Percentiles rank a stretch among this genome's conserved stretches.
Evolutionary conservation across 2,888 invertebrate genomes (phyloP).

Genomic region (Cephus pulcher): DNA sequence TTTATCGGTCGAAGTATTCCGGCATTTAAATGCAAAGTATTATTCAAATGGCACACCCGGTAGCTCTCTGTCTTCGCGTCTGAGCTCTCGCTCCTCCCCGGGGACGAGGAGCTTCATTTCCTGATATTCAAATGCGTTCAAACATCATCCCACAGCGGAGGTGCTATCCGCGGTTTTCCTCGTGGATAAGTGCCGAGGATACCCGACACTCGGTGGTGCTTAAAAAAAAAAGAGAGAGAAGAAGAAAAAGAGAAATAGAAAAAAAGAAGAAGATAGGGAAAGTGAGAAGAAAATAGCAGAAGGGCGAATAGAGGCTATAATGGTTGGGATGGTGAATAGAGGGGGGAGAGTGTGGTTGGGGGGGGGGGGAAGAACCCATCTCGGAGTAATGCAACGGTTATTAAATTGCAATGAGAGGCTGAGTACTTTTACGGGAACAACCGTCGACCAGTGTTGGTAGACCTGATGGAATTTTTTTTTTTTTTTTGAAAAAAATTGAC

Average conservation of each 20-base stretch:
- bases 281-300: not conserved
- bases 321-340: not conserved
- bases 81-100: slow-evolving; percentile 29
- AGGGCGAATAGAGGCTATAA: not conserved
- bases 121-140: slow-evolving; percentile 65
- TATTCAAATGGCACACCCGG: slow-evolving; percentile 58
- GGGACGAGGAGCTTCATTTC: slow-evolving; percentile 63
- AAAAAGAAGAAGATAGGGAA: slow-evolving; percentile 3
- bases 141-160: slow-evolving; percentile 53
- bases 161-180: slow-evolving; percentile 42
- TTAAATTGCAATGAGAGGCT: slow-evolving; percentile 36
- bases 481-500: not conserved
- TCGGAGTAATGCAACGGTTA: slow-evolving; percentile 30
- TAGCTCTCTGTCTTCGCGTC: slow-evolving; percentile 28
- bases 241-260: not conserved
- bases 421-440: not conserved
- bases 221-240: not conserved
- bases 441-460: not conserved
- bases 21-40: slow-evolving; percentile 66
- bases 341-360: not conserved
- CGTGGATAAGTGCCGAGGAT: slow-evolving; percentile 37
- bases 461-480: not conserved
- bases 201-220: not conserved
- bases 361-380: slow-evolving; percentile 18
- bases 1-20: slow-evolving; percentile 61